phyloP scores from a whole-genome alignment of 2,113 vertebrate species.

The Tachycineta bicolor region DNA sequence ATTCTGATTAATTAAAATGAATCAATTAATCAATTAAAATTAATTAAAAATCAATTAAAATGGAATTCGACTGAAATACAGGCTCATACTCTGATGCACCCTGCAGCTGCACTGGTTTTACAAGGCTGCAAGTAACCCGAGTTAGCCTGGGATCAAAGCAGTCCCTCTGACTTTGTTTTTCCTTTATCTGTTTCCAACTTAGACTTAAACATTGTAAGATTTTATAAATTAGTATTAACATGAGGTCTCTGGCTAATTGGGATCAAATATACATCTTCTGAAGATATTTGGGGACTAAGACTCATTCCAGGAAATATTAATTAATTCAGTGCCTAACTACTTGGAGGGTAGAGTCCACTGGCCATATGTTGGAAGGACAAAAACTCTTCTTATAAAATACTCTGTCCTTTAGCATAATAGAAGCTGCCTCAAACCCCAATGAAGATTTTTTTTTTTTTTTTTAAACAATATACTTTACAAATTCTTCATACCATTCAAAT shows the following conservation, averaged over 20 bases:
- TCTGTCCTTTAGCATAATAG: background rate
- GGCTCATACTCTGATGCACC: background rate
- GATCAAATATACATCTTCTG: background rate
- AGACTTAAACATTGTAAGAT: background rate
- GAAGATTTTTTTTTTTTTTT: background rate
- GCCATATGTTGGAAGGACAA: background rate
- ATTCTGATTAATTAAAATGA: background rate
- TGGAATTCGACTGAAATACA: background rate
- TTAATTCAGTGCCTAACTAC: background rate
- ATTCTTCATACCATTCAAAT: background rate
- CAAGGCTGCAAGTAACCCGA: background rate
- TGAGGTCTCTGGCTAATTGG: background rate
- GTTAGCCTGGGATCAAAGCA: background rate
- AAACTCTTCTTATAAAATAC: background rate
- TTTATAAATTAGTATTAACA: constrained; percentile 3
- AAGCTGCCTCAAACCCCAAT: background rate
- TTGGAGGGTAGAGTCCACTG: background rate
- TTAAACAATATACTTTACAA: background rate
- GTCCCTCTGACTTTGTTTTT: background rate
- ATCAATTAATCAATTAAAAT: too few species aligned
- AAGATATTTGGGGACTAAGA: background rate
- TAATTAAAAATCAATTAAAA: background rate
- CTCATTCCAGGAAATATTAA: background rate
- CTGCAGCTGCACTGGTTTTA: background rate
- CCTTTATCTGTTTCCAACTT: background rate